Conservation (phyloP, 2,113 vertebrate genomes). For the Silurus glanis region DNA sequence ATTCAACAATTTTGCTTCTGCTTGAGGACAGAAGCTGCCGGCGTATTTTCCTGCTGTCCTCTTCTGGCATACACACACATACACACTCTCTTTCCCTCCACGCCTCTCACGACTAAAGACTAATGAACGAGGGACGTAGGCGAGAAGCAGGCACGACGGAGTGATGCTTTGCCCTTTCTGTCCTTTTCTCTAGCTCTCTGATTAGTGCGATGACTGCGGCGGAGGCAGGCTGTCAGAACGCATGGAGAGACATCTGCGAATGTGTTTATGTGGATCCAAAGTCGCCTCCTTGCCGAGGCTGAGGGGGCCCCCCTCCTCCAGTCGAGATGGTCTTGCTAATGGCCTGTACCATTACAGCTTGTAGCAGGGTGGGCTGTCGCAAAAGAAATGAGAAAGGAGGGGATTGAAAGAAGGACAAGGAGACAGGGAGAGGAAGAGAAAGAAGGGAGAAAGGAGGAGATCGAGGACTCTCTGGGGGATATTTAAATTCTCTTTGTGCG, state of each 20-base stretch:
- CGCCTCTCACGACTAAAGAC: background rate
- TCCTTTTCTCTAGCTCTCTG: conserved; percentile 49
- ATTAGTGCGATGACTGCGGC: conserved; percentile 48
- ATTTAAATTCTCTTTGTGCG: background rate
- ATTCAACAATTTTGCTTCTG: conserved; percentile 32
- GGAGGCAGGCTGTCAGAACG: conserved; percentile 62
- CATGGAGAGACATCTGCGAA: conserved; percentile 75
- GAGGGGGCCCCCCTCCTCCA: conserved; percentile 71
- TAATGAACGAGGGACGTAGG: conserved; percentile 54
- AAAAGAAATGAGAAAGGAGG: conserved; percentile 46
- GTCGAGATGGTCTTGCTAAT: conserved; percentile 75
- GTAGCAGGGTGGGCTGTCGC: conserved; percentile 79
- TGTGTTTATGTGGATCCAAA: conserved; percentile 78
- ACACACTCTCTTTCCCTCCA: conserved; percentile 22
- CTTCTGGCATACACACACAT: conserved; percentile 35
- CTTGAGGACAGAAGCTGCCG: conserved; percentile 38
- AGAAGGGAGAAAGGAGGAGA: conserved; percentile 52
- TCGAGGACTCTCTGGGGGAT: conserved; percentile 15
- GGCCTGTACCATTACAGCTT: conserved; percentile 84
- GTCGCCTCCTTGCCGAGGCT: conserved; percentile 74
- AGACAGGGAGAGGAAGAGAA: background rate
- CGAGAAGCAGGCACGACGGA: conserved; percentile 53
- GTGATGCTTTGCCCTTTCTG: conserved; percentile 52
- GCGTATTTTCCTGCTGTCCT: conserved; percentile 58
- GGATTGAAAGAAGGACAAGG: conserved; percentile 18